phyloP scores from a whole-genome alignment of 1,140 invertebrate species.

The Drosophila kanapiae region DNA sequence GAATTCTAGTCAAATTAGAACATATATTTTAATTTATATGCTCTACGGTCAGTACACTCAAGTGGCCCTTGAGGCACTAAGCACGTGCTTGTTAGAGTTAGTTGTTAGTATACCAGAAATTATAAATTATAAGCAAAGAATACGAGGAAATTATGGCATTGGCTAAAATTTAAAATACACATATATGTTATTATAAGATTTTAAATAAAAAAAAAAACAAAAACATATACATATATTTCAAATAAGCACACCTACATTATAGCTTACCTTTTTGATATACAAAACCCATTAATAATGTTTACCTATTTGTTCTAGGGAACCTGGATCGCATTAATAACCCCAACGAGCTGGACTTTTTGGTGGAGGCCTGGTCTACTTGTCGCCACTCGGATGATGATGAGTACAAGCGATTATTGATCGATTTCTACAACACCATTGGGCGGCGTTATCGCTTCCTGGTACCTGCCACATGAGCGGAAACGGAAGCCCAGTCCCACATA shows the following conservation, averaged over 20 bases:
- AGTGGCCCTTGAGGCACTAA: no score
- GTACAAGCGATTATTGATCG: constrained; percentile 10
- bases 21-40: no score
- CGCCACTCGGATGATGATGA: constrained; percentile 43
- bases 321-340: constrained; percentile 16
- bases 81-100: no score
- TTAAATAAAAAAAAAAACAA: not conserved
- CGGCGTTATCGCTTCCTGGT: not conserved
- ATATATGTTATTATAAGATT: not conserved
- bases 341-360: constrained; percentile 22
- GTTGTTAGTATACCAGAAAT: no score
- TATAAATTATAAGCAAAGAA: no score
- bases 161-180: no score
- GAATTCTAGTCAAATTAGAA: no score
- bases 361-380: constrained; percentile 30
- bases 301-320: not conserved
- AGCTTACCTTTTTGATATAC: not conserved
- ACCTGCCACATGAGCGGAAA: not conserved
- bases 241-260: no score
- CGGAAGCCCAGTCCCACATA: not conserved
- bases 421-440: constrained; percentile 4
- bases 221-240: no score
- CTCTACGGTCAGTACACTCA: no score
- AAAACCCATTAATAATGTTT: not conserved
- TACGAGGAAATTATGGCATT: no score